Evolutionary conservation across 2,113 vertebrate genomes (phyloP).

Genomic region (Eubucco bourcierii): DNA sequence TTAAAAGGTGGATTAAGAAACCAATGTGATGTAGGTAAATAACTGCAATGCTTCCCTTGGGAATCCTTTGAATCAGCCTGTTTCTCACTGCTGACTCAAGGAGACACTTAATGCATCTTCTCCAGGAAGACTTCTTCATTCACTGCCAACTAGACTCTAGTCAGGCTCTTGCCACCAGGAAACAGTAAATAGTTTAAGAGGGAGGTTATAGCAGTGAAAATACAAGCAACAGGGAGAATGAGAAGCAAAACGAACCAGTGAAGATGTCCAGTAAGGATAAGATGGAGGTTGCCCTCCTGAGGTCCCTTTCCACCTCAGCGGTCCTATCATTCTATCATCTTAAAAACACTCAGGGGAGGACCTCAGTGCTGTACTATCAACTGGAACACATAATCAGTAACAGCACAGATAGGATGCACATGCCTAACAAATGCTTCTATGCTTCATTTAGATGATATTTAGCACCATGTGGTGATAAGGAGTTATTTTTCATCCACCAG

Average conservation of each 20-base stretch:
- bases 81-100: neutral
- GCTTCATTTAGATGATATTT: neutral
- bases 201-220: neutral
- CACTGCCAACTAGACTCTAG: neutral
- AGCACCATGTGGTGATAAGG: neutral
- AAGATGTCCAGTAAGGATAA: neutral
- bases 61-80: neutral
- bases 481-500: neutral
- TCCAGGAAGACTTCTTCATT: neutral
- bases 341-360: neutral
- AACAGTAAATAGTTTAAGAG: neutral
- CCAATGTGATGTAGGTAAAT: neutral
- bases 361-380: neutral
- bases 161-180: neutral
- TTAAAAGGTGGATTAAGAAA: neutral
- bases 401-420: neutral
- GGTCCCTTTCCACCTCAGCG: neutral
- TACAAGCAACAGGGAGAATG: fast-evolving
- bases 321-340: neutral
- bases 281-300: neutral
- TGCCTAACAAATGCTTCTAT: neutral
- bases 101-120: neutral
- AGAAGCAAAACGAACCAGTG: neutral
- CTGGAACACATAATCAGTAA: neutral
- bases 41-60: neutral